These are phyloP conservation scores for Ceratoteleas bidentatus DNA, from an alignment of 1,140 invertebrate species.

Conservation along the genomic window DNA sequence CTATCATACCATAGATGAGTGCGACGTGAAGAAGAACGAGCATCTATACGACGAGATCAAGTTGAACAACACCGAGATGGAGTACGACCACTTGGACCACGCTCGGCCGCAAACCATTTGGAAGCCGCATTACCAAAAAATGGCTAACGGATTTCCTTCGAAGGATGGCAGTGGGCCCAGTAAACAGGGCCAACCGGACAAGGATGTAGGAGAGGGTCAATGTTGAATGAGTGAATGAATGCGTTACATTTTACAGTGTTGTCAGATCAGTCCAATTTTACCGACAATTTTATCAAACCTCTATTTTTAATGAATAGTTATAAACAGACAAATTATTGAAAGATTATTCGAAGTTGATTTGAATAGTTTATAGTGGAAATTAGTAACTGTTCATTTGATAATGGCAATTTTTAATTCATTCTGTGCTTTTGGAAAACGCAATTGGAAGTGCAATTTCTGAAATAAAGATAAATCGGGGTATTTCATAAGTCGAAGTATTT, in stretches of 20 bases:
- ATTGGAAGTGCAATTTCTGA: no score
- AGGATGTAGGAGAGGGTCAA: constrained; percentile 12
- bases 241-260: background rate
- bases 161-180: constrained; percentile 62
- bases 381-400: no score
- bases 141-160: constrained; percentile 83
- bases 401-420: no score
- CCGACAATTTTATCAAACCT: no score
- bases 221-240: background rate
- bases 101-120: constrained; percentile 89
- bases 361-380: no score
- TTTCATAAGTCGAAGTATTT: no score
- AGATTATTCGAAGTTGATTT: no score
- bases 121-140: constrained; percentile 92
- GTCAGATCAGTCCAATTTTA: no score
- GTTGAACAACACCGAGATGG: constrained; percentile 88
- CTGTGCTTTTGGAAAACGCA: no score
- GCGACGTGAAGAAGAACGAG: constrained; percentile 87
- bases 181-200: constrained; percentile 34
- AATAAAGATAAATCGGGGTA: no score
- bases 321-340: no score
- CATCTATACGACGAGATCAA: constrained; percentile 97
- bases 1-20: constrained; percentile 90
- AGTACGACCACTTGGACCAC: constrained; percentile 94
- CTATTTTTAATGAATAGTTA: no score